These are phyloP conservation scores for Lasioglossum lativentre DNA, from an alignment of 2,888 invertebrate species.

Conservation along the genomic window DNA sequence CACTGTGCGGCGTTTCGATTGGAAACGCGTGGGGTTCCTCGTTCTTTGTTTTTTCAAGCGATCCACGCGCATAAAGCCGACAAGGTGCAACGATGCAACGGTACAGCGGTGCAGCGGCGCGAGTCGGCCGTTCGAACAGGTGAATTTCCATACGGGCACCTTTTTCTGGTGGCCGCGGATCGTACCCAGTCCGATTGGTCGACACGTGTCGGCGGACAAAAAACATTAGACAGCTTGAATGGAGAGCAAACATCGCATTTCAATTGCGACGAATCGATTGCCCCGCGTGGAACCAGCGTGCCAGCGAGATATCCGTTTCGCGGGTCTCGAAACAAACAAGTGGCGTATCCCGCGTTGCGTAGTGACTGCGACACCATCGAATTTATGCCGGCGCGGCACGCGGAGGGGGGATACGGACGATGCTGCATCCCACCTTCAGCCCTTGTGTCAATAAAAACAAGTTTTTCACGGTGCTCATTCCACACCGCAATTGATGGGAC, in stretches of 20 bases:
- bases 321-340: conserved; percentile 62
- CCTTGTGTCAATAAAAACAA: neutral
- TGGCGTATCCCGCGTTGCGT: conserved; percentile 53
- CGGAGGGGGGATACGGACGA: neutral
- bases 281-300: conserved; percentile 40
- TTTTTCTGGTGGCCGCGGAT: conserved; percentile 6
- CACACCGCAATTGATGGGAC: neutral
- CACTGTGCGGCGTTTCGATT: neutral
- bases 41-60: conserved; percentile 19
- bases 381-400: conserved; percentile 51
- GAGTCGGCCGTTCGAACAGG: conserved; percentile 20
- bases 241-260: conserved; percentile 68
- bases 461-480: neutral
- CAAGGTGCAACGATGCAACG: neutral
- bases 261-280: conserved; percentile 66
- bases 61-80: neutral
- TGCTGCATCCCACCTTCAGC: too few relatives aligned
- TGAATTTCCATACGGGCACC: conserved; percentile 45
- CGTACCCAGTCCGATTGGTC: conserved; percentile 6
- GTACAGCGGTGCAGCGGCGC: neutral
- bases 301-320: conserved; percentile 56
- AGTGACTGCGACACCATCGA: conserved; percentile 44
- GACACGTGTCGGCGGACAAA: conserved; percentile 51
- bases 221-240: conserved; percentile 63
- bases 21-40: neutral